These are phyloP conservation scores for Phrynocephalus vlangalii DNA, from an alignment of 2,797 vertebrate species.

Conservation along the genomic window DNA sequence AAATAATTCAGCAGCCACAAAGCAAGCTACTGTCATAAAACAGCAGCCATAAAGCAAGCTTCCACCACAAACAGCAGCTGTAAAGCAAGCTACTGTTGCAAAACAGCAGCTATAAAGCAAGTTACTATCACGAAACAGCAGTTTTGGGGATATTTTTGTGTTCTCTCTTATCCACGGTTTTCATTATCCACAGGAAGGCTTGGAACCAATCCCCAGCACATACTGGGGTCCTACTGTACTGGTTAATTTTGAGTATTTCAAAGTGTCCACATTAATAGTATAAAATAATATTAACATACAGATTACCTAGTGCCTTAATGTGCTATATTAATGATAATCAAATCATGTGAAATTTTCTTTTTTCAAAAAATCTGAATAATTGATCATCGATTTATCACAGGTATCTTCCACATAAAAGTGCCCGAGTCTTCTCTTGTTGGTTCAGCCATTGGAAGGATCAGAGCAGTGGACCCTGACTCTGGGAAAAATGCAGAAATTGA, in stretches of 20 bases:
- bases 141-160: too few relatives aligned
- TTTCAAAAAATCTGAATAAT: constrained; percentile 25
- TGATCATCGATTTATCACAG: constrained; percentile 74
- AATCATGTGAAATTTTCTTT: background rate
- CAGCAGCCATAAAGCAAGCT: too few relatives aligned
- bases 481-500: constrained; percentile 96
- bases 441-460: constrained; percentile 92
- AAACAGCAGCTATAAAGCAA: too few relatives aligned
- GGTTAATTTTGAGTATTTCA: background rate
- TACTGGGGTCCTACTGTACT: too few relatives aligned
- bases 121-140: too few relatives aligned
- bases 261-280: background rate
- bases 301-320: background rate
- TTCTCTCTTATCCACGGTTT: too few relatives aligned
- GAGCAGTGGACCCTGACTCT: constrained; percentile 96
- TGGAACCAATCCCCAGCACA: too few relatives aligned
- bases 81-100: too few relatives aligned
- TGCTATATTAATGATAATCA: background rate
- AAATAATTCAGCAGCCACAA: too few relatives aligned
- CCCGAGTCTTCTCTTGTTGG: constrained; percentile 91
- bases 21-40: too few relatives aligned
- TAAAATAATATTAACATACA: background rate
- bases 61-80: too few relatives aligned
- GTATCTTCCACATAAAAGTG: constrained; percentile 95
- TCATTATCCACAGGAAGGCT: too few relatives aligned